Conservation (phyloP, 2,797 vertebrate species). For the Rallus crepitans region DNA sequence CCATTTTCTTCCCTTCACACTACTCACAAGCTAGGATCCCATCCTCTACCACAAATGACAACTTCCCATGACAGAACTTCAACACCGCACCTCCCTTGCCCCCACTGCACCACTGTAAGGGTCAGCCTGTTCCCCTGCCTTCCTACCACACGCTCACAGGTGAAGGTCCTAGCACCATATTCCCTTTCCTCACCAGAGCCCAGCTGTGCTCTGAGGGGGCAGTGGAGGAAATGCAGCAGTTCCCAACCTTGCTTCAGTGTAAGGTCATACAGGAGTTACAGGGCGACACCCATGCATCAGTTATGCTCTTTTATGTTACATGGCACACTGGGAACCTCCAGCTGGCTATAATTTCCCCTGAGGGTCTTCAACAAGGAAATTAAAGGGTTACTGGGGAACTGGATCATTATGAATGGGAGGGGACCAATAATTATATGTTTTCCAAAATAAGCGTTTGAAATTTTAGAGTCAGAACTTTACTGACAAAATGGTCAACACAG, state of each 20-base stretch:
- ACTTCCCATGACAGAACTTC: not conserved
- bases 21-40: not conserved
- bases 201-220: not conserved
- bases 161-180: not conserved
- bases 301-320: not conserved
- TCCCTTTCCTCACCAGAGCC: not conserved
- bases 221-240: not conserved
- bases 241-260: not conserved
- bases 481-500: not conserved
- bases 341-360: not conserved
- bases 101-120: not conserved
- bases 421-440: not conserved
- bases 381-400: not conserved
- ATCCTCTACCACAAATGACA: not conserved
- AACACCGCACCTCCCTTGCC: not conserved
- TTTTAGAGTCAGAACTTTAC: not conserved
- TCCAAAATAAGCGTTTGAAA: not conserved
- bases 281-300: not conserved
- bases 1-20: not conserved
- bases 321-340: not conserved
- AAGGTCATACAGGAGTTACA: not conserved
- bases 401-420: not conserved
- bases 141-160: not conserved
- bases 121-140: not conserved
- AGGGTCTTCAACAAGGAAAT: not conserved